phyloP scores from a whole-genome alignment of 2,888 invertebrate genomes.

The Zele albiditarsus region DNA sequence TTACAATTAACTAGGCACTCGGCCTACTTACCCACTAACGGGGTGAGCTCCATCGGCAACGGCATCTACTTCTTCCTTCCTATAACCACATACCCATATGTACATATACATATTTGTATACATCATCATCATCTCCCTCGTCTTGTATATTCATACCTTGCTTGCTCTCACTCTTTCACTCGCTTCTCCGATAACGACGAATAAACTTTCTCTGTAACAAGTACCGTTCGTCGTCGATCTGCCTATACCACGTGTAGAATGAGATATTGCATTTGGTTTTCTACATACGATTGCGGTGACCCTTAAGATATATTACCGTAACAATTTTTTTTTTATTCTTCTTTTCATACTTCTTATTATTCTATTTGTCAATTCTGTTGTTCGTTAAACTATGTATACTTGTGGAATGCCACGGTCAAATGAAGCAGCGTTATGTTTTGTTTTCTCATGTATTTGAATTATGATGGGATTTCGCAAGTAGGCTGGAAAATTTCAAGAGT shows the following conservation, averaged over 20 bases:
- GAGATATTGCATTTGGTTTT: background rate
- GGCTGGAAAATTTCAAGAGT: constrained; percentile 37
- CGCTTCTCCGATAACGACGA: constrained; percentile 44
- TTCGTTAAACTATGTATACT: background rate
- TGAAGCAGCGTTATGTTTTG: background rate
- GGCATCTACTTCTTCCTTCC: constrained; percentile 32
- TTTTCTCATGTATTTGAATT: background rate
- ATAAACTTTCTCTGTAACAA: constrained; percentile 69
- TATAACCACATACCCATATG: constrained; percentile 8
- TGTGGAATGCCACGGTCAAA: constrained; percentile 3
- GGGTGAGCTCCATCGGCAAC: constrained; percentile 52
- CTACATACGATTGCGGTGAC: background rate
- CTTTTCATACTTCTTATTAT: background rate
- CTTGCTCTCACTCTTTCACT: constrained; percentile 44
- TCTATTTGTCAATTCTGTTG: background rate
- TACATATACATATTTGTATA: background rate
- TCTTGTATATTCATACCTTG: background rate
- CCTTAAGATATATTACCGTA: background rate
- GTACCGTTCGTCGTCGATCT: constrained; percentile 67
- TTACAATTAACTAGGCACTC: constrained; percentile 65
- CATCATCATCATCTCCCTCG: constrained; percentile 34
- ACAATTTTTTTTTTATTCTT: constrained; percentile 6
- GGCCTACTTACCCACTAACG: constrained; percentile 72
- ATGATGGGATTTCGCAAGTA: constrained; percentile 39
- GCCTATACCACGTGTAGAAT: constrained; percentile 37